Evolutionary conservation across 2,797 vertebrate species (phyloP), one percentile per base, ranked within the genome.

Genomic region (Labroides dimidiatus): DNA sequence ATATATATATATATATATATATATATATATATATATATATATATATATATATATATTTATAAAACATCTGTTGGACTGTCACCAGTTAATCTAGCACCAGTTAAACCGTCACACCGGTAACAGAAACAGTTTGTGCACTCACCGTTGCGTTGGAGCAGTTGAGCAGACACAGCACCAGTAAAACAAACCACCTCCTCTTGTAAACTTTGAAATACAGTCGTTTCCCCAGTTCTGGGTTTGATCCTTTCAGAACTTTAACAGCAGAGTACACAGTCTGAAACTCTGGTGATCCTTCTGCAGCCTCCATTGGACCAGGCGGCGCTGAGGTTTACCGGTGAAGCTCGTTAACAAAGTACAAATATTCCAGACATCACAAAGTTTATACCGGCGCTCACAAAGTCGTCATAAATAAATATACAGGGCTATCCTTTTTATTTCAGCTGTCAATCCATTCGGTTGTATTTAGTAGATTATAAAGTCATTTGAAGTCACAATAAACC

Each of bases 111-210:
- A n/a, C n/a, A n/a, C 30, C 30, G 30, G 36, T 36, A 27, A 27
- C 24, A 27, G 30, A 11, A 39, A 9, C 45, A 21, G 10, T 11
- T 23, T 11, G 16, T 19, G 4, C 10, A 81, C 89, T 81, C 92
- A 98, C 97, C 95, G 86, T 93, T 0, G 96, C 93, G 57, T 97
- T 98, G 80, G 96, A 98, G 82, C 93, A 94, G 92, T 95, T 97
- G 0, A 98, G 69, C 49, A 97, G 67, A 63, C 96, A 96, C 44
- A 96, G 64, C 4, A 93, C 88, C 8, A 91, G 72, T 77, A 98
- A 87, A 4, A 97, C 84, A 16, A 97, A 75, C 96, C 97, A 98
- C 54, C 97, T 93, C 69, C 94, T 93, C 81, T 75, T 86, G 82
- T 97, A 98, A 0, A 85, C 57, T 67, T 81, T 93, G 64, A 94